Conservation (phyloP, 2,113 vertebrate genomes). For the Limanda limanda region DNA sequence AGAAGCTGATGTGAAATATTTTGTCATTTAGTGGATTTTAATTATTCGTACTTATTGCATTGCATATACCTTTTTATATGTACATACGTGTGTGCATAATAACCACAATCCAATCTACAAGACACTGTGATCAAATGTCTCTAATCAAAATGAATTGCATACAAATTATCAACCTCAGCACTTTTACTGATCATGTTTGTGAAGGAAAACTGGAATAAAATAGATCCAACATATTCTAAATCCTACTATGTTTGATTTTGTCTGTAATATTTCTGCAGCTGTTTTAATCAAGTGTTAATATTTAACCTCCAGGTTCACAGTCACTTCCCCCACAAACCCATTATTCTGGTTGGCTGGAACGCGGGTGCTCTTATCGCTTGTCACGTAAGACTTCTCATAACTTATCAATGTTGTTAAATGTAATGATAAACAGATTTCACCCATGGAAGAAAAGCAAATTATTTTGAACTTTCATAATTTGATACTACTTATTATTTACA, state of each 20-base stretch:
- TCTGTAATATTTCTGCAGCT: background rate
- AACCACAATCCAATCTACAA: too few relatives aligned
- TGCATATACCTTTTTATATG: too few relatives aligned
- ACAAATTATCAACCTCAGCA: too few relatives aligned
- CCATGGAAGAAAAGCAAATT: background rate
- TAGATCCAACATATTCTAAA: background rate
- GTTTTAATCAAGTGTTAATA: slow-evolving; percentile 16
- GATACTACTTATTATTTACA: slow-evolving; percentile 52
- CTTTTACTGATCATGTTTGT: background rate
- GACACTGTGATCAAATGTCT: background rate
- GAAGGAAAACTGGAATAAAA: background rate
- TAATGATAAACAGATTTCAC: background rate
- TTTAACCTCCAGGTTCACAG: slow-evolving; percentile 87
- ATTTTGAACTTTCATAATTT: background rate
- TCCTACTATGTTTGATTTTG: background rate
- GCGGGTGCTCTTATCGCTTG: slow-evolving; percentile 94
- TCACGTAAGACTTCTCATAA: slow-evolving; percentile 86
- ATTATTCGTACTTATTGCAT: too few relatives aligned
- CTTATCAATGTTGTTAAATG: background rate
- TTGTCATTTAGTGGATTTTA: too few relatives aligned
- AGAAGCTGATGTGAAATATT: background rate
- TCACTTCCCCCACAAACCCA: slow-evolving; percentile 95
- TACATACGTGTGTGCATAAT: too few relatives aligned
- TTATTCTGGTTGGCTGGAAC: slow-evolving; percentile 97
- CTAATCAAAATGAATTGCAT: background rate